Base-by-base conservation (phyloP, 2,888 invertebrate species). In the Caenorhabditis drosophilae region DNA sequence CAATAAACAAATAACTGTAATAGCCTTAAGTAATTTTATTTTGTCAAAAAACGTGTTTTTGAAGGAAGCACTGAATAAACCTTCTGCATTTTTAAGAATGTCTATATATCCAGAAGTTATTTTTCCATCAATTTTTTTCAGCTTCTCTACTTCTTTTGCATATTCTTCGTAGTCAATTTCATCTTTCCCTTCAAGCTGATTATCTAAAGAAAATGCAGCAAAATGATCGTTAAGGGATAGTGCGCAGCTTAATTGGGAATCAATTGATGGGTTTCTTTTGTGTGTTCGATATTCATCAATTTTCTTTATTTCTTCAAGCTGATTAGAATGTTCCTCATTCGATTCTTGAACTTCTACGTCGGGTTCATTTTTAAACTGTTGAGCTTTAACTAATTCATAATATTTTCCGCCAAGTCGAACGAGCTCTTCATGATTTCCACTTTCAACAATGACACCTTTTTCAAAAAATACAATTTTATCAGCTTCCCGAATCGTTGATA, bases 381-480 rank as follows among this genome's bases (percentile, higher is more conserved):
- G 80, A 1, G 79, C 78, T n/a, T 70, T 64, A 16, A 80, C 80
- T 11, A 80, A 50, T 18, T 69, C 67, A 42, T 55, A 64, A 47
- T 73, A 73, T 42, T 50, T 58, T 49, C 80, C 80, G 25, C 55
- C 50, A 18, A 74, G 44, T 20, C 41, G 56, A 7, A 80, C 64
- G 16, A 79, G 55, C 23, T 78, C 64, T 11, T 68, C 67, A 44
- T 76, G 76, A 15, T 54, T 76, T 20, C 76, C 76, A 38, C 52
- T 51, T 50, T 78, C 78, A 7, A 73, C 64, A 20, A 79, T 68
- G 11, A 67, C 57, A 18, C 77, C 80, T 27, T 73, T 69, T 7
- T 80, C 76, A 25, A 80, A 71, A 16, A 73, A 71, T 2, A 80
- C 71, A 42, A 80, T 80, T 55, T 73, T 75, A 45, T 78, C 67